phyloP scores from a whole-genome alignment of 2,113 vertebrate genomes.

The Corydoras sp. region DNA sequence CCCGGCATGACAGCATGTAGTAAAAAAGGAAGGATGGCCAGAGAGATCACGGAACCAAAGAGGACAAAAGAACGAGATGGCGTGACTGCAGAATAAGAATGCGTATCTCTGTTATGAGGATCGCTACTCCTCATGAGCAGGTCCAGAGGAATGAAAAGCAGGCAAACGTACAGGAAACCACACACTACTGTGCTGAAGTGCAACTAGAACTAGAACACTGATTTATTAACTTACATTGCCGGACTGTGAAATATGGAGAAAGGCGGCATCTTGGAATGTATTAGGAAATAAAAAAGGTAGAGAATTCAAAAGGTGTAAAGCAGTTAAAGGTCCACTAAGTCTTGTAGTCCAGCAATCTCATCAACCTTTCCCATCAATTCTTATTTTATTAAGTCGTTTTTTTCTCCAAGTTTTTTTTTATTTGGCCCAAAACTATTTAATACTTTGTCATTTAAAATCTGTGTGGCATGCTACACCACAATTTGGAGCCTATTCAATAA shows the following conservation, averaged over 20 bases:
- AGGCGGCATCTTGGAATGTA: not conserved
- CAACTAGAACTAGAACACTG: not conserved
- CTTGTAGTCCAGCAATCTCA: not conserved
- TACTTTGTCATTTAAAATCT: no score
- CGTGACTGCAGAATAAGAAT: not conserved
- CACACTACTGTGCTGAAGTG: not conserved
- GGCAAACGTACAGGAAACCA: not conserved
- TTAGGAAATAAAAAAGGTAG: not conserved
- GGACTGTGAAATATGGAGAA: not conserved
- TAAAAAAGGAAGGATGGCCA: not conserved
- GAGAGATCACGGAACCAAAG: not conserved
- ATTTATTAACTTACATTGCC: not conserved
- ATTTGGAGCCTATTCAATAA: no score
- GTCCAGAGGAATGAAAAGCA: slow-evolving; percentile 13
- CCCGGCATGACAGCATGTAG: slow-evolving; percentile 16
- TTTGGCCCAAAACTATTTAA: no score
- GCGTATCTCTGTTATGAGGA: not conserved
- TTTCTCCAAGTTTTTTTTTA: no score
- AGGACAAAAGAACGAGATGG: slow-evolving; percentile 29
- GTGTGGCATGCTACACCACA: no score
- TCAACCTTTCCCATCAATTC: no score
- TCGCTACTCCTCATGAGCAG: not conserved
- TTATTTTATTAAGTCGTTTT: no score
- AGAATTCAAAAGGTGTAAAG: not conserved
- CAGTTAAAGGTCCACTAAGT: slow-evolving; percentile 27